Conservation (phyloP, 2,797 vertebrate genomes). For the Tachyglossus aculeatus region DNA sequence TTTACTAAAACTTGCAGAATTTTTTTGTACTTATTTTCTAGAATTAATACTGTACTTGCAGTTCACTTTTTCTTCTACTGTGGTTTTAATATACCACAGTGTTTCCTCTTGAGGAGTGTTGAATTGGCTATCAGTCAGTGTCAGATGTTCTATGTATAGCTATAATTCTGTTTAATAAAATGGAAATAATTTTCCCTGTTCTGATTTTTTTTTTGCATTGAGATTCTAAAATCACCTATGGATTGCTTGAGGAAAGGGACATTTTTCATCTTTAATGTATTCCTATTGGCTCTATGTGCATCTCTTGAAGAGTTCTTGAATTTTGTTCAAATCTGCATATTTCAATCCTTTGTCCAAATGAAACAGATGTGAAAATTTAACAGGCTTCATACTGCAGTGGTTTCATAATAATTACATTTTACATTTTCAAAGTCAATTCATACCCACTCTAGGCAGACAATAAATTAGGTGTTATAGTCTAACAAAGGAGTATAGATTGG, state of each 20-base stretch:
- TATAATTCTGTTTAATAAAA: slow-evolving; percentile 3
- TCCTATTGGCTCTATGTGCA: slow-evolving; percentile 13
- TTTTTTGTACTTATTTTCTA: neutral
- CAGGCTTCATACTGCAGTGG: neutral
- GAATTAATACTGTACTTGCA: neutral
- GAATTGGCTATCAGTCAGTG: slow-evolving; percentile 5
- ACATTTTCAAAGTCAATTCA: slow-evolving; percentile 24
- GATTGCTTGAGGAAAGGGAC: slow-evolving; percentile 31
- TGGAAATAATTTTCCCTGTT: slow-evolving; percentile 36
- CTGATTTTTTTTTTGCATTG: neutral
- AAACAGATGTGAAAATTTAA: slow-evolving; percentile 47
- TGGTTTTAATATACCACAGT: neutral
- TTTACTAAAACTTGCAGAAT: neutral
- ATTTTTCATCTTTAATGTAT: slow-evolving; percentile 24
- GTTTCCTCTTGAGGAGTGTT: neutral
- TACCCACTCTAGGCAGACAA: no score
- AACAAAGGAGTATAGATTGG: no score
- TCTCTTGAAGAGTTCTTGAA: slow-evolving; percentile 30
- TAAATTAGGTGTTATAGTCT: no score
- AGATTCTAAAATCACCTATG: slow-evolving; percentile 32
- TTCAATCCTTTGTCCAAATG: slow-evolving; percentile 26
- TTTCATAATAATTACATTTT: slow-evolving; percentile 37
- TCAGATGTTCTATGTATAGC: slow-evolving; percentile 28
- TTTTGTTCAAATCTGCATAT: slow-evolving; percentile 36
- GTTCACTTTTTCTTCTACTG: neutral